Percentiles rank a stretch among this genome's conserved stretches.
Evolutionary conservation across 2,888 invertebrate genomes (phyloP).

Genomic region (Sphaeridia pumilis): DNA sequence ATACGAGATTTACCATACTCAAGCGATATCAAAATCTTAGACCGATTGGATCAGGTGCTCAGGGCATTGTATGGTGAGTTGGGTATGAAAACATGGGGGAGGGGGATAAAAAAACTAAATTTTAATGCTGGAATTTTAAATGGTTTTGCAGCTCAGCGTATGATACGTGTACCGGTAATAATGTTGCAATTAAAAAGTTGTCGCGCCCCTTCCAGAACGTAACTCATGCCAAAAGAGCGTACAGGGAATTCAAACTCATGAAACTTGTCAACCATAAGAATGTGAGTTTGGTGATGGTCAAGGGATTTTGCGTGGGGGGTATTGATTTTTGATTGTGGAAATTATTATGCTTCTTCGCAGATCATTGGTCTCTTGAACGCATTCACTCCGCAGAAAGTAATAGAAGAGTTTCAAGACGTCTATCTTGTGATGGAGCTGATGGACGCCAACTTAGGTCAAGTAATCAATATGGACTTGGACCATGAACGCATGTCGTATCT

Average conservation of each 20-base stretch:
- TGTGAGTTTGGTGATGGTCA: conserved; percentile 60
- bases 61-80: conserved; percentile 96
- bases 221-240: conserved; percentile 98
- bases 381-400: conserved; percentile 93
- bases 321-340: too few species aligned
- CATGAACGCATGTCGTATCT: conserved; percentile 99
- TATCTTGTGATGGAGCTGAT: conserved; percentile 99
- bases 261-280: conserved; percentile 99
- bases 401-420: conserved; percentile 98
- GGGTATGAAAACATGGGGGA: too few species aligned
- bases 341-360: too few species aligned
- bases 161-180: conserved; percentile 86
- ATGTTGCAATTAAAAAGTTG: conserved; percentile 98
- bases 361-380: conserved; percentile 98
- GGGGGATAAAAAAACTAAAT: too few species aligned
- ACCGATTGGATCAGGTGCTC: conserved; percentile 97
- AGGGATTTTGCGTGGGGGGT: too few species aligned
- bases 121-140: too few species aligned
- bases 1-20: conserved; percentile 95
- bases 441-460: conserved; percentile 94
- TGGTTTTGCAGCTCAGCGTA: conserved; percentile 87
- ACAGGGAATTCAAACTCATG: conserved; percentile 99
- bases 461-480: conserved; percentile 99
- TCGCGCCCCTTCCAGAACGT: conserved; percentile 99
- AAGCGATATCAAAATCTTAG: conserved; percentile 96